phyloP scores from a whole-genome alignment of 2,797 vertebrate genomes.

The Oryzias dopingdopingensis region DNA sequence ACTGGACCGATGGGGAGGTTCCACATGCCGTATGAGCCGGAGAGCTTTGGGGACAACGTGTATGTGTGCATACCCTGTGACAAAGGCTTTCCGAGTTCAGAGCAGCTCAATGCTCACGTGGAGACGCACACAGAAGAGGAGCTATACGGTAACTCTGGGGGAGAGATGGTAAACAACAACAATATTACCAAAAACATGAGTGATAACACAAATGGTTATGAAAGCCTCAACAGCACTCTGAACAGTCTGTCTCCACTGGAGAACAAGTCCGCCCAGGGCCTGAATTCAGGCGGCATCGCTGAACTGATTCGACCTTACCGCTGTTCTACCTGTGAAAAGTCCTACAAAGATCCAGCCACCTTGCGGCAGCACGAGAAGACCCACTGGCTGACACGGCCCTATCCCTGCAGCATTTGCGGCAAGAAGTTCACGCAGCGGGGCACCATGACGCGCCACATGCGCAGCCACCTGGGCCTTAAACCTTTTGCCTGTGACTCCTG shows the following conservation, averaged over 20 bases:
- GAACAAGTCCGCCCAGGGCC: conserved; percentile 77
- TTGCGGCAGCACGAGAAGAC: conserved; percentile 98
- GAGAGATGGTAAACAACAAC: conserved; percentile 77
- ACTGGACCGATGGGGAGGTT: conserved; percentile 86
- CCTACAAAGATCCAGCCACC: conserved; percentile 98
- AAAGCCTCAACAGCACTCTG: conserved; percentile 75
- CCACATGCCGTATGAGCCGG: conserved; percentile 92
- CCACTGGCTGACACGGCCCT: conserved; percentile 97
- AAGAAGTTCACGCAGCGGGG: conserved; percentile 99
- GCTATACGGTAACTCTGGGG: conserved; percentile 81
- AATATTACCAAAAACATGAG: conserved; percentile 68
- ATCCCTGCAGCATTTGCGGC: conserved; percentile 98
- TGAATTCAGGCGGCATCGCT: conserved; percentile 77
- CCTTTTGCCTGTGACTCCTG: conserved; percentile 97
- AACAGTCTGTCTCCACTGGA: conserved; percentile 76
- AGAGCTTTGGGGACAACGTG: conserved; percentile 97
- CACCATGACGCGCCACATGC: conserved; percentile 99
- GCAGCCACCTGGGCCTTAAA: conserved; percentile 97
- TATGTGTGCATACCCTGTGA: conserved; percentile 99
- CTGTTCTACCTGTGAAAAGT: conserved; percentile 94
- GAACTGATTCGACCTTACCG: conserved; percentile 95
- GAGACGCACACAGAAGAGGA: conserved; percentile 98
- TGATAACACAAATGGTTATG: conserved; percentile 65
- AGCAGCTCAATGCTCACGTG: conserved; percentile 98
- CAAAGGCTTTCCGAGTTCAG: conserved; percentile 97